Conservation (phyloP, 2,797 vertebrate species). For the Hirundo rustica region DNA sequence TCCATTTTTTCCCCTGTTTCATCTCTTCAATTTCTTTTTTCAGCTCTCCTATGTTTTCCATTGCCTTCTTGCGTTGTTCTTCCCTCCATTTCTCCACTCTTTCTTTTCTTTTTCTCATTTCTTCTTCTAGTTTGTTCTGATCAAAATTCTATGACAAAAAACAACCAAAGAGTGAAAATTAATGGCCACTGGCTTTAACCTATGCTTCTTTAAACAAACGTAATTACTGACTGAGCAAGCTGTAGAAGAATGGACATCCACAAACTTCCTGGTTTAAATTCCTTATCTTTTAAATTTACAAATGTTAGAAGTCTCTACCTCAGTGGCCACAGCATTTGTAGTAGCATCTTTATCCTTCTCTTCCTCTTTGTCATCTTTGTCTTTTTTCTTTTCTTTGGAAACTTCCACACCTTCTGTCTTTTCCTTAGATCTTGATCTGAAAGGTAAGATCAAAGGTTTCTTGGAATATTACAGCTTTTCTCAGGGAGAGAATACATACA, state of each 20-base stretch:
- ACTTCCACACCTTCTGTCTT: slow-evolving; percentile 85
- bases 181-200: neutral
- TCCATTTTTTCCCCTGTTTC: slow-evolving; percentile 99
- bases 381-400: slow-evolving; percentile 91
- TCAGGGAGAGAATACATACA: neutral
- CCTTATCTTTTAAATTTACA: neutral
- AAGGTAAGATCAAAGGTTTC: neutral
- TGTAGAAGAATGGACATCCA: neutral
- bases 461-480: neutral
- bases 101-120: slow-evolving; percentile 99
- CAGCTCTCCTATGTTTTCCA: slow-evolving; percentile 96
- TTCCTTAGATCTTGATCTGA: slow-evolving; percentile 89
- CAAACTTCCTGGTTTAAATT: neutral
- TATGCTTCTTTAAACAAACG: neutral
- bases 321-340: slow-evolving; percentile 62
- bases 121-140: slow-evolving; percentile 97
- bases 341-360: slow-evolving; percentile 93
- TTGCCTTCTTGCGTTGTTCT: slow-evolving; percentile 96
- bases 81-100: slow-evolving; percentile 98
- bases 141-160: slow-evolving; percentile 88
- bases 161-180: neutral
- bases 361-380: slow-evolving; percentile 96
- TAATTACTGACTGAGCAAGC: neutral
- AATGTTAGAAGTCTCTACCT: slow-evolving; percentile 4
- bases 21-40: slow-evolving; percentile 98